Evolutionary conservation across 2,113 vertebrate species (phyloP).

Genomic region (Octodon degus): DNA sequence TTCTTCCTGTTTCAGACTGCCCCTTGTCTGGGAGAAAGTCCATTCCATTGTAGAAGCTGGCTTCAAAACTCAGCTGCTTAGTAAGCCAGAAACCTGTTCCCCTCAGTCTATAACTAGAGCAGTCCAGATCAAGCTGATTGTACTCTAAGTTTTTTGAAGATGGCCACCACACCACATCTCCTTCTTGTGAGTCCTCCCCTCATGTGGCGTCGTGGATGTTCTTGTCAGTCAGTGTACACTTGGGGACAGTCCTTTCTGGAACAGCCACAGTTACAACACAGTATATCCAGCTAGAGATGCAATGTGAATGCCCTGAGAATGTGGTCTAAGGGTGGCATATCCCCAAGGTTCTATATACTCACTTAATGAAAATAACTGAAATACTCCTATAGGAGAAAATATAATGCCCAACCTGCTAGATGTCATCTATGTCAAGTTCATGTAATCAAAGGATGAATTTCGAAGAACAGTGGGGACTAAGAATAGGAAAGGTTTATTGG

Average conservation of each 20-base stretch:
- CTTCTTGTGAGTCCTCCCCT: not conserved
- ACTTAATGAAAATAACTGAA: not conserved
- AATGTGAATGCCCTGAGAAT: not conserved
- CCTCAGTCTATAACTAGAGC: not conserved
- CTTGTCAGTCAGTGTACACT: not conserved
- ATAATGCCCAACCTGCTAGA: not conserved
- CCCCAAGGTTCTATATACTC: not conserved
- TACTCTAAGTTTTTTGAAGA: slow-evolving; percentile 21
- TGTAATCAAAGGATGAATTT: not conserved
- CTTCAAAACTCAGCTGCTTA: slow-evolving; percentile 29
- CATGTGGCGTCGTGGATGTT: slow-evolving; percentile 3
- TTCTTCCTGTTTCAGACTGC: not conserved
- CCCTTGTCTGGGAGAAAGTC: not conserved
- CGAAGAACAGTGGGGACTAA: not conserved
- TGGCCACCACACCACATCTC: not conserved
- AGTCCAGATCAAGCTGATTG: not conserved
- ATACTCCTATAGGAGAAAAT: not conserved
- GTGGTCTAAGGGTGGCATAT: not conserved
- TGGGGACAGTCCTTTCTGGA: not conserved
- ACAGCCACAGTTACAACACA: not conserved
- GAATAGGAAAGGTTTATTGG: not conserved
- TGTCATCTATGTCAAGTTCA: not conserved
- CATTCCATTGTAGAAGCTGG: not conserved
- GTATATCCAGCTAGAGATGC: not conserved
- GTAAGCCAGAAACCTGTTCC: not conserved